Percentiles rank a stretch among this genome's conserved stretches.
phyloP scores from a whole-genome alignment of 2,888 invertebrate genomes.

The Acanthosepion lycidas region DNA sequence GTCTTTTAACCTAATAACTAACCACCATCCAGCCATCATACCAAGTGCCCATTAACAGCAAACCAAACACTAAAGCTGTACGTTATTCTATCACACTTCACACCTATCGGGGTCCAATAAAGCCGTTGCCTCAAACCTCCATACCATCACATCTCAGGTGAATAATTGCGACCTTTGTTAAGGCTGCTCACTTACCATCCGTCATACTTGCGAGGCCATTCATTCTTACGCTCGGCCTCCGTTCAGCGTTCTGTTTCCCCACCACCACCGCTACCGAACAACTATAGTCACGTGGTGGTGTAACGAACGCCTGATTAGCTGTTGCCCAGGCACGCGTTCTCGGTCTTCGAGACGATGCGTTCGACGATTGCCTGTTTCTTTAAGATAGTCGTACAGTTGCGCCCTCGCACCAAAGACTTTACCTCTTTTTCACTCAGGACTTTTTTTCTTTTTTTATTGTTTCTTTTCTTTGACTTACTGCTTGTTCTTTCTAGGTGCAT shows the following conservation, averaged over 20 bases:
- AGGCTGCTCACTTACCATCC: conserved; percentile 33
- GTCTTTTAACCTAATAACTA: neutral
- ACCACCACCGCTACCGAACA: neutral
- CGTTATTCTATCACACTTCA: neutral
- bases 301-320: conserved; percentile 8
- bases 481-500: no score
- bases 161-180: conserved; percentile 33
- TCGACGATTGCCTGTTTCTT: neutral
- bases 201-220: neutral
- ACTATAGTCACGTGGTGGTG: neutral
- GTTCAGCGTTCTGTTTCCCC: neutral
- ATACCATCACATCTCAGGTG: neutral
- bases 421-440: neutral
- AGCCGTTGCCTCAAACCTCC: neutral
- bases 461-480: neutral
- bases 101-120: neutral
- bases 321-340: conserved; percentile 17
- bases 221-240: conserved; percentile 8
- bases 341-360: neutral
- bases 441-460: neutral
- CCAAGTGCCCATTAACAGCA: neutral
- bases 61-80: neutral
- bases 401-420: neutral
- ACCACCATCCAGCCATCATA: neutral
- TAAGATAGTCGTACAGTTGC: neutral